Conservation (phyloP, 2,888 invertebrate genomes). For the Choristoneura rosaceana region DNA sequence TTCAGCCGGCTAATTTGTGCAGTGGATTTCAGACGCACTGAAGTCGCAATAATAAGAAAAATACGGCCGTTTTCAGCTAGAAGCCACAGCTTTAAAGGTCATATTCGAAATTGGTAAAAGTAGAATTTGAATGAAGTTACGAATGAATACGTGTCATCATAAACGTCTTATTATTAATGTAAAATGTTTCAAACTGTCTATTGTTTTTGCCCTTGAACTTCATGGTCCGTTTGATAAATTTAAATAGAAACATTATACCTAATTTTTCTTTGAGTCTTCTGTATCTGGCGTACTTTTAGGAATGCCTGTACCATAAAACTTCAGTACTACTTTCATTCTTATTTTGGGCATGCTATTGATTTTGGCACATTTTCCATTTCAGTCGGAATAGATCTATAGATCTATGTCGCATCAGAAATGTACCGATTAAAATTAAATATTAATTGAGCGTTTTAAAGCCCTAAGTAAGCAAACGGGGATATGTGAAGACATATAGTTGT, state of each 20-base stretch:
- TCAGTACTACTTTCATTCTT: not conserved
- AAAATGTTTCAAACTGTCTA: not conserved
- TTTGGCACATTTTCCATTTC: not conserved
- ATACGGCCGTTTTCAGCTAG: not conserved
- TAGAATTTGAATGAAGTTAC: no score
- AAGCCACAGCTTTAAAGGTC: not conserved
- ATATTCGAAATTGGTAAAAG: not conserved
- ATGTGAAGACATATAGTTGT: no score
- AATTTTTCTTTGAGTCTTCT: no score
- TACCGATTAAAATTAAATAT: no score
- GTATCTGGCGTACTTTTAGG: not conserved
- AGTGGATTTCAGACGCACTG: slow-evolving; percentile 9
- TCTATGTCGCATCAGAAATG: no score
- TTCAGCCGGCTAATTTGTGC: not conserved
- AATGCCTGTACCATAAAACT: no score
- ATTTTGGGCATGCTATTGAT: not conserved
- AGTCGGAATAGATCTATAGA: no score
- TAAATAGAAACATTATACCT: not conserved
- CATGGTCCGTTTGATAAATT: not conserved
- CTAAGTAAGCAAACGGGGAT: no score
- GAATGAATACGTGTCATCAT: no score
- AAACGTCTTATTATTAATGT: no score
- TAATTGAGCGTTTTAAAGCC: no score
- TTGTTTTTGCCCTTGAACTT: not conserved
- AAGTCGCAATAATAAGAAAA: slow-evolving; percentile 10